Evolutionary conservation across 2,888 invertebrate genomes (phyloP).

Genomic region (Aspidapion aeneum): DNA sequence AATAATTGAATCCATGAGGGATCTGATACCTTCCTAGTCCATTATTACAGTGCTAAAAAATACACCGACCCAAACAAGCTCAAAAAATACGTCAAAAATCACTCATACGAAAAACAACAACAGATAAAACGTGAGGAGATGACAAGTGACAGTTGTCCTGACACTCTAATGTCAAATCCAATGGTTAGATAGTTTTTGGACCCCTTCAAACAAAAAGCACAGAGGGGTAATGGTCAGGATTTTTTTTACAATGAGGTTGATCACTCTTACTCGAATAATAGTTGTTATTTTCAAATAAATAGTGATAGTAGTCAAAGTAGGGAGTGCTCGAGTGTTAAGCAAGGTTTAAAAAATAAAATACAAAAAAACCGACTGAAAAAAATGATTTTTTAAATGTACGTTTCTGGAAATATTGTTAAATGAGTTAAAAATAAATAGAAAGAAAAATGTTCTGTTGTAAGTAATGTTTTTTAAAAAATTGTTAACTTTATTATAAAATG

Average conservation of each 20-base stretch:
- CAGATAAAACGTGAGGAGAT: slow-evolving; percentile 40
- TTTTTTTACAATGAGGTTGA: slow-evolving; percentile 28
- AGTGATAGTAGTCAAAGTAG: slow-evolving; percentile 21
- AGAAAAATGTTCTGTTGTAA: no score
- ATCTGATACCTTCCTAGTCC: no score
- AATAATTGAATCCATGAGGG: no score
- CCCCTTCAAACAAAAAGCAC: slow-evolving; percentile 35
- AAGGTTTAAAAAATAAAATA: slow-evolving; percentile 47
- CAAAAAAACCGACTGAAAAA: slow-evolving; percentile 37
- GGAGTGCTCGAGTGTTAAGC: slow-evolving; percentile 37
- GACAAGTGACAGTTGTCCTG: slow-evolving; percentile 25
- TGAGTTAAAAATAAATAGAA: no score
- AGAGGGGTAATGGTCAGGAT: slow-evolving; percentile 24
- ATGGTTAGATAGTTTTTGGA: slow-evolving; percentile 33
- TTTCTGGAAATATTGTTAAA: no score
- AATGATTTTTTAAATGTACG: background rate
- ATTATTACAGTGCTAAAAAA: slow-evolving; percentile 83
- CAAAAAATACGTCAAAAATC: slow-evolving; percentile 89
- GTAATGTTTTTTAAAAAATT: no score
- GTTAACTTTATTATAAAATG: no score
- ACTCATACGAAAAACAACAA: slow-evolving; percentile 49
- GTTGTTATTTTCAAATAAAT: background rate
- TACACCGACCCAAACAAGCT: slow-evolving; percentile 94
- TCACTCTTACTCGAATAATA: slow-evolving; percentile 36
- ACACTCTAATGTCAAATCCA: slow-evolving; percentile 19